phyloP scores from a whole-genome alignment of 2,113 vertebrate genomes.

The Cheilinus undulatus region DNA sequence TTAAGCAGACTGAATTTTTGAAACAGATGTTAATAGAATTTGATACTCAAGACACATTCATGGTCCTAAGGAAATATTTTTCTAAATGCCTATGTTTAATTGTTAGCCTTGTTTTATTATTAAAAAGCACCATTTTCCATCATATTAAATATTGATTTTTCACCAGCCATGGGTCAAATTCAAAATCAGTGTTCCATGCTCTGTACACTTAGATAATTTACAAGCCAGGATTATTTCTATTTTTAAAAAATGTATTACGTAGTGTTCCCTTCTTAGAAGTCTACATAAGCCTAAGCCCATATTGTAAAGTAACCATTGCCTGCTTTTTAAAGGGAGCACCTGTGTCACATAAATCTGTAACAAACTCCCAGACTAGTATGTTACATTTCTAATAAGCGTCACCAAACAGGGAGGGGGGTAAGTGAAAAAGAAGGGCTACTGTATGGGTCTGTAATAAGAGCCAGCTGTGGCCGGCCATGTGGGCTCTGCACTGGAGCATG shows the following conservation, averaged over 20 bases:
- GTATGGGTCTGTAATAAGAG: constrained; percentile 90
- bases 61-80: too few relatives aligned
- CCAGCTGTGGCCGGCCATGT: constrained; percentile 91
- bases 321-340: constrained; percentile 85
- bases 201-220: too few relatives aligned
- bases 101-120: neutral
- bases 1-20: too few relatives aligned
- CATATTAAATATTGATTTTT: constrained; percentile 28
- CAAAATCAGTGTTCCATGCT: neutral
- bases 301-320: constrained; percentile 51
- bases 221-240: too few relatives aligned
- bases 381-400: constrained; percentile 94
- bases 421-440: constrained; percentile 94
- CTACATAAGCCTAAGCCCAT: constrained; percentile 30
- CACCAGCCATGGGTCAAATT: constrained; percentile 2
- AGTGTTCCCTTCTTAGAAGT: constrained; percentile 5
- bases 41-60: too few relatives aligned
- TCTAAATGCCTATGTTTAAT: neutral
- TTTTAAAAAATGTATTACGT: neutral
- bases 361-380: constrained; percentile 85
- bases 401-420: constrained; percentile 83
- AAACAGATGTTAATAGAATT: too few relatives aligned
- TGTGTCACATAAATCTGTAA: constrained; percentile 92
- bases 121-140: neutral
- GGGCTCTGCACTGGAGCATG: constrained; percentile 60